These are phyloP conservation scores for Oppia nitens DNA, from an alignment of 1,140 invertebrate species.

Conservation along the genomic window DNA sequence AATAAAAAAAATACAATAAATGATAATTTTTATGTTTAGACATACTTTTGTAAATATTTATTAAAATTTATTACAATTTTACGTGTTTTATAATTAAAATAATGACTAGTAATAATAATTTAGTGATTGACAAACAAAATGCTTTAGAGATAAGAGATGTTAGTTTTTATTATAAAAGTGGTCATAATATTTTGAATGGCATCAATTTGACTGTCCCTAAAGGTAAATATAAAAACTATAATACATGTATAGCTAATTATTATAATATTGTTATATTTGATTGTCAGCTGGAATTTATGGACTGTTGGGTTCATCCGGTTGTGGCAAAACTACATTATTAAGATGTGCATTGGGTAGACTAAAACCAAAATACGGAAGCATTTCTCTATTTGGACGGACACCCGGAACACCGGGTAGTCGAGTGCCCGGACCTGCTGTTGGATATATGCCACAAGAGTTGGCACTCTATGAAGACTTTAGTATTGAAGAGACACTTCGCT, in stretches of 20 bases:
- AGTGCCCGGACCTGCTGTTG: constrained; percentile 64
- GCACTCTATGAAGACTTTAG: constrained; percentile 84
- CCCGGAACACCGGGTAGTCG: constrained; percentile 28
- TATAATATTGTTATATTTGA: no score
- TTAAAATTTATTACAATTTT: no score
- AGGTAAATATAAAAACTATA: neutral
- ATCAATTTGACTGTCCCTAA: neutral
- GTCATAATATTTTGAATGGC: neutral
- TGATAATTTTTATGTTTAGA: no score
- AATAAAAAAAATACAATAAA: no score
- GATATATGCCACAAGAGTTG: constrained; percentile 74
- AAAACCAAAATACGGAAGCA: neutral
- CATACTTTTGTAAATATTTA: no score
- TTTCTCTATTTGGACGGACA: constrained; percentile 8
- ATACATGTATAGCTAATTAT: no score
- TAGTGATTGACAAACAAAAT: neutral
- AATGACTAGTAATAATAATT: no score
- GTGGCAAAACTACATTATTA: constrained; percentile 34
- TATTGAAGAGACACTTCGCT: constrained; percentile 81
- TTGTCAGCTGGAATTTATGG: neutral
- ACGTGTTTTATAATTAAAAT: no score
- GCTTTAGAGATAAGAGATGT: neutral
- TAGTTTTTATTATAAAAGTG: neutral
- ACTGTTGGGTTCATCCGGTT: constrained; percentile 19
- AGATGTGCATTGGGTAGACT: constrained; percentile 24